Percentiles rank a stretch among this genome's conserved stretches.
Evolutionary conservation across 2,797 vertebrate genomes (phyloP).

Genomic region (Lagocephalus sceleratus): DNA sequence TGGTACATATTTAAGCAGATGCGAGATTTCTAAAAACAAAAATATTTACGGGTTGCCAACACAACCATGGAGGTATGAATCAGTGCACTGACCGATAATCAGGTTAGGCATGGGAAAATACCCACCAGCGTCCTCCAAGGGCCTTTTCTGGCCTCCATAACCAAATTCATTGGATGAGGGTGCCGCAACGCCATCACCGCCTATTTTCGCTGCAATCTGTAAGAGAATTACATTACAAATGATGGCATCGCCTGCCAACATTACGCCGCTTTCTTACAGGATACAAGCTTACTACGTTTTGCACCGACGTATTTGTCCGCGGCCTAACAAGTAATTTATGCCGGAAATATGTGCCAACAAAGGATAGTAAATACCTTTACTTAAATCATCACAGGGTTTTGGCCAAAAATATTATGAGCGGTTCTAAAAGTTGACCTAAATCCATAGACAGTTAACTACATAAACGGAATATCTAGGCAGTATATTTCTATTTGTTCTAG

Average conservation of each 20-base stretch:
- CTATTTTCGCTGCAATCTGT: constrained; percentile 98
- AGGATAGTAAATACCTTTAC: constrained; percentile 20
- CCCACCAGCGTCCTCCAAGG: constrained; percentile 98
- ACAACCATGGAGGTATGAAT: constrained; percentile 57
- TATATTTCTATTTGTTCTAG: neutral
- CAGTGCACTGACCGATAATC: constrained; percentile 76
- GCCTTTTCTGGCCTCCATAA: constrained; percentile 97
- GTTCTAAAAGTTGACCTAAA: accelerated
- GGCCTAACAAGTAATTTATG: constrained; percentile 36
- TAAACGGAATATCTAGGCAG: accelerated
- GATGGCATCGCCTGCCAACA: too few relatives aligned
- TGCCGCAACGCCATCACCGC: constrained; percentile 86
- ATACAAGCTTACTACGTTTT: too few relatives aligned
- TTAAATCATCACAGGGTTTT: neutral
- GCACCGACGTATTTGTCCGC: constrained; percentile 6
- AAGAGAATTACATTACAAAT: constrained; percentile 7
- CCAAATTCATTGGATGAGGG: constrained; percentile 89
- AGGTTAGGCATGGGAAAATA: constrained; percentile 80
- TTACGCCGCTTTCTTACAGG: too few relatives aligned
- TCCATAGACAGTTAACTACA: accelerated
- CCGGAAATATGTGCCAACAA: constrained; percentile 61
- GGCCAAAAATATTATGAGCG: neutral
- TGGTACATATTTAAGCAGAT: too few relatives aligned
- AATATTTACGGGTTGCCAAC: constrained; percentile 47
- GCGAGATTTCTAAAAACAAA: constrained; percentile 2